These are phyloP conservation scores for Sminthurinus signatus DNA, from an alignment of 1,140 invertebrate species.

Conservation along the genomic window DNA sequence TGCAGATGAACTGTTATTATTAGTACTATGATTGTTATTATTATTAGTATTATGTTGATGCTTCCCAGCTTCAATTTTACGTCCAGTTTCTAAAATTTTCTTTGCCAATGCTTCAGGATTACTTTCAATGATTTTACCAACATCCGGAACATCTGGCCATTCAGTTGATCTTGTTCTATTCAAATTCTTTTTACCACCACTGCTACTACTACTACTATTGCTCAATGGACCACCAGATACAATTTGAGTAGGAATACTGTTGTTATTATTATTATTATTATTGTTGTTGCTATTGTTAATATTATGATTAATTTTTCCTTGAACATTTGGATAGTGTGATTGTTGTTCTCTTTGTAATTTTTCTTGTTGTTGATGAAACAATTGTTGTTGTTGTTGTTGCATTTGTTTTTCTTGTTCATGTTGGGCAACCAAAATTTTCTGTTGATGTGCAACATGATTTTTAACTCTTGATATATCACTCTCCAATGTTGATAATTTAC, in stretches of 20 bases:
- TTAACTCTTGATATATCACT: constrained; percentile 64
- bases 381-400: constrained; percentile 11
- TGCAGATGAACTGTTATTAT: background rate
- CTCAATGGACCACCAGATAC: too few species aligned
- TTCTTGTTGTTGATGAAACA: constrained; percentile 18
- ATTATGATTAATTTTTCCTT: too few species aligned
- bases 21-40: too few species aligned
- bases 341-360: constrained; percentile 40
- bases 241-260: too few species aligned
- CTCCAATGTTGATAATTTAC: constrained; percentile 66
- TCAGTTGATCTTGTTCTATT: constrained; percentile 69
- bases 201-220: constrained; percentile 35
- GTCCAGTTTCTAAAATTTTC: constrained; percentile 79
- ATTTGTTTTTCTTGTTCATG: constrained; percentile 19
- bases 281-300: constrained; percentile 36
- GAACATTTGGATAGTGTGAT: constrained; percentile 37
- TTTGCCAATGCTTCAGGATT: constrained; percentile 81
- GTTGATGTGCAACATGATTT: too few species aligned
- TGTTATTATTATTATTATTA: constrained; percentile 39
- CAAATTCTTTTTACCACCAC: constrained; percentile 24
- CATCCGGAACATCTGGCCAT: constrained; percentile 81
- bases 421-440: constrained; percentile 15
- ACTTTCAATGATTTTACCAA: constrained; percentile 69
- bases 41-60: too few species aligned
- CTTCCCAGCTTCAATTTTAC: constrained; percentile 76